Evolutionary conservation across 2,888 invertebrate species (phyloP), one percentile per base, ranked within the genome.

Genomic region (Sisyra terminalis): DNA sequence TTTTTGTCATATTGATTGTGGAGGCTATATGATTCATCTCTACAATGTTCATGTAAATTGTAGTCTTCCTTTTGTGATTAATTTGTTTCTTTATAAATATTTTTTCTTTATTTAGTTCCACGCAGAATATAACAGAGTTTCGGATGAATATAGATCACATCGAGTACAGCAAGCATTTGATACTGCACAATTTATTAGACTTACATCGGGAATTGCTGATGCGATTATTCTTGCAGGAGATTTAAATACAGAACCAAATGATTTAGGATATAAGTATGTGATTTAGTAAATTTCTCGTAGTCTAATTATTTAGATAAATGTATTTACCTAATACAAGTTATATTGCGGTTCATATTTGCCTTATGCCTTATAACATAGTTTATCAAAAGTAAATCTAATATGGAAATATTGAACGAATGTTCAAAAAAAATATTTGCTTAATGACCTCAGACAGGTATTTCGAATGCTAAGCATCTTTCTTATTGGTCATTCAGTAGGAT

Each of bases 141-240:
- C 75, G 55, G 94, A 96, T 57, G 86, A 86, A 52, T 98, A 98
- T 60, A 69, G 81, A 50, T 84, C 92, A 32, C 98, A 98, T 62
- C 71, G 98, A 52, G 75, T 92, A 6, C 70, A 88, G 42, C 97
- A 98, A 67, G 89, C 94, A 1, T 89, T 87, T 57, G 90, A 97
- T 55, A 83, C 92, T 44, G 88, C 90, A 46, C 90, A 96, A 67
- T 92, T 97, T 60, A 81, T 98, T 44, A 78, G 81, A 53, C 70
- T 88, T 53, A 94, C 93, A 1, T 75, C 80, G 36, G 69, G 71
- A 9, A 69, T 73, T 44, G 80, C 82, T 1, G 90, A 94, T 61
- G 65, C 90, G 16, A 78, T 82, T 42, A 75, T 98, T 51, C 66
- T 96, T 44, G 90, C 86, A 15, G 98, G 98, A 2, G 98, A 98